Base-by-base conservation (phyloP, 2,797 vertebrate species). In the Oreochromis mossambicus region DNA sequence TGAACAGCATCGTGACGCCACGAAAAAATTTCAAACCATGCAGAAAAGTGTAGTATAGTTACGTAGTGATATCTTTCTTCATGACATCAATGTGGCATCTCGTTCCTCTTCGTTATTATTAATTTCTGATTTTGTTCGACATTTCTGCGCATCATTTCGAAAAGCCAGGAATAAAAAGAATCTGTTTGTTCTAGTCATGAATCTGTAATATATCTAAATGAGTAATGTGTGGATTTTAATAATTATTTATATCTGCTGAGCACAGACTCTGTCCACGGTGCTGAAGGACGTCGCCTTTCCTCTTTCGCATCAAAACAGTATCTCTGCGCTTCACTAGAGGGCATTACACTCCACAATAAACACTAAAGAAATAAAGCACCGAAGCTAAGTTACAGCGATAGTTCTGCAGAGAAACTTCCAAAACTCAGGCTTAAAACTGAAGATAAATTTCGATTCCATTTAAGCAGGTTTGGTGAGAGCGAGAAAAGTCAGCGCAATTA, bases 261-360 rank as follows among this genome's bases (percentile, higher is more conserved):
- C 12, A n/a, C 2, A 9, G 93, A 6, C 92, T 87, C 95, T 95
- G 83, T 95, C 95, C 95, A 51, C 92, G 94, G 94, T 95, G 88
- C 95, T 95, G 94, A 94, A 89, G 14, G 82, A 29, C 15, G 46
- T 75, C 26, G 3, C 6, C n/a, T 50, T 19, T 56, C 4, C 2
- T n/a, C 11, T 24, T 6, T 0, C 4, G 26, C 19, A 8, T 12
- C 19, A 11, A 26, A 9, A 43, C 70, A 13, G 34, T 56, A 2
- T n/a, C 36, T 76, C 10, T 7, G 1, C 11, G 19, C 12, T 8
- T 34, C 95, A 73, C 93, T 79, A 91, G 94, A 85, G 89, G 91
- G 93, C 90, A 77, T 8, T 3, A 91, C 51, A 91, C 79, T 75
- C 70, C 70, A 48, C 70, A 13, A 2, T 7, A 56, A 77, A 73